These are phyloP conservation scores for Riparia riparia DNA, from an alignment of 2,113 vertebrate genomes.

Conservation along the genomic window DNA sequence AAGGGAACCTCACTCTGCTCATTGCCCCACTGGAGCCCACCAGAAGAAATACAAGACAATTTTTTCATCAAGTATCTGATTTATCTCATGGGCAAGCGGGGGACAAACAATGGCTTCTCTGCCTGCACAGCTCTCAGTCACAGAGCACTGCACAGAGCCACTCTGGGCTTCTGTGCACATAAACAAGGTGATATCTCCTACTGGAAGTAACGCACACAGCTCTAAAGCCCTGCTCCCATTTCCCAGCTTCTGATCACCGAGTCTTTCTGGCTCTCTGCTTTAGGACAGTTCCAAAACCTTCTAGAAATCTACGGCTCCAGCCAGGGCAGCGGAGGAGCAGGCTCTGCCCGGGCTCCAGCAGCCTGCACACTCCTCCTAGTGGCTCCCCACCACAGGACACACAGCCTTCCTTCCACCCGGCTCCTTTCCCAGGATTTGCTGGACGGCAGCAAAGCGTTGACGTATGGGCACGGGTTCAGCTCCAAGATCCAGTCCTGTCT, in stretches of 20 bases:
- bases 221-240: background rate
- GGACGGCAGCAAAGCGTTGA: background rate
- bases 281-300: background rate
- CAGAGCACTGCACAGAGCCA: background rate
- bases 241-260: background rate
- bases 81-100: background rate
- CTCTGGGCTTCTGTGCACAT: background rate
- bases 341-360: background rate
- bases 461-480: background rate
- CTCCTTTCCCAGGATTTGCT: background rate
- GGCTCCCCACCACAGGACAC: background rate
- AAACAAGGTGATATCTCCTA: background rate
- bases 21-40: fast-evolving
- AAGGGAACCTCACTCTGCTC: background rate
- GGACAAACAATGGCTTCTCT: background rate
- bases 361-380: slow-evolving; percentile 17
- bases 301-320: fast-evolving
- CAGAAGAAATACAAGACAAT: background rate
- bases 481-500: slow-evolving; percentile 11
- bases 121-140: background rate
- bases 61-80: background rate
- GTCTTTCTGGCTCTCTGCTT: background rate
- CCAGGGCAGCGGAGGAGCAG: background rate
- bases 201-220: background rate
- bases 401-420: background rate